Base-by-base conservation (phyloP, 2,797 vertebrate genomes). In the Gadopsis bispinosus region DNA sequence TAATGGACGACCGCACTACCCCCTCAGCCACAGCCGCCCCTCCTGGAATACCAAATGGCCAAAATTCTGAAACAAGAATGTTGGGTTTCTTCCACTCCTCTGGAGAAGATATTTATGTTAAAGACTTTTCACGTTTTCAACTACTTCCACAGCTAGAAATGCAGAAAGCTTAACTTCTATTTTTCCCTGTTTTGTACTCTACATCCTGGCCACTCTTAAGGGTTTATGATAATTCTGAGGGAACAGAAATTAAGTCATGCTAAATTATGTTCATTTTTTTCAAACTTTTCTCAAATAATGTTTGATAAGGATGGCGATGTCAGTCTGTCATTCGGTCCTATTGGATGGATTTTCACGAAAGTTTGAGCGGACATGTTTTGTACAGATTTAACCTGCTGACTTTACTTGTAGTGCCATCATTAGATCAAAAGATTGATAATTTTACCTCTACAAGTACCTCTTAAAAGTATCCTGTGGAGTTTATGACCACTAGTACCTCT, bases 31-130 rank as follows among this genome's bases (percentile, higher is more conserved):
- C n/a, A n/a, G n/a, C n/a, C n/a, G n/a, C n/a, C n/a, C n/a, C n/a
- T n/a, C n/a, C n/a, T n/a, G n/a, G n/a, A n/a, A n/a, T n/a, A n/a
- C 79, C 63, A n/a, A 69, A 77, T 61, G 70, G 33, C 55, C 22
- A 31, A 81, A 79, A 88, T 48, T 65, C 60, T 59, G 53, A 58
- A 33, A 41, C 11, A 26, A 33, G 3, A 69, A 65, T 68, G 4
- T 35, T 51, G 50, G 13, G 39, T 69, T 51, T 16, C 41, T 17
- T 43, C 53, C 41, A 74, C 16, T 45, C 17, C 7, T 51, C 37
- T 33, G 33, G 37, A 62, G 19, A 63, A 4, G 17, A 41, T 41
- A 20, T 1, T 31, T 33, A 26, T 58, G n/a, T 7, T 66, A 51
- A 20, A 35, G 16, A 14, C 35, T 9, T 63, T 19, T 56, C 33